Evolutionary conservation across 2,888 invertebrate species (phyloP), one percentile per base, ranked within the genome.

Genomic region (Adelphocoris suturalis): DNA sequence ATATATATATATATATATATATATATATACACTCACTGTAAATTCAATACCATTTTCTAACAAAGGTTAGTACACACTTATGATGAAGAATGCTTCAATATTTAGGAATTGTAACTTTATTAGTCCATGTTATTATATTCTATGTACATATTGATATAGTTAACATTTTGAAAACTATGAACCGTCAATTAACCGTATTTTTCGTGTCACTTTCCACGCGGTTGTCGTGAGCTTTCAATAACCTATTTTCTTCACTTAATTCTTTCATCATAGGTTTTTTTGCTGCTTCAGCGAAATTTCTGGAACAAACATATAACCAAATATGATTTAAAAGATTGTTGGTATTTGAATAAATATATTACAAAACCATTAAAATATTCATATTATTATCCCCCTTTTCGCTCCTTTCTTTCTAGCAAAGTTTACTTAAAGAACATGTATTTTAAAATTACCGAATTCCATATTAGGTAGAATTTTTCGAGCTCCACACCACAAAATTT

Each of bases 261-360:
- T 46, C 78, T 19, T 37, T 46, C 46, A 78, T 19, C 16, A 37
- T 0, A 78, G 46, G 46, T 47, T 78, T 78, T 19, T 47, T 78
- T 46, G 47, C 78, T 5, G 78, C 78, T 47, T 78, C 46, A 47
- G 78, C 78, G 16, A 78, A 47, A 46, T 78, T 78, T 47, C 78
- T 78, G 78, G 13, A 68, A 52, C 52, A 37, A 37, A 37, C 37
- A 7, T 37, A 37, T 37, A 37, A 37, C 37, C 37, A 37, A 37
- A 37, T 37, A 37, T n/a, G n/a, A n/a, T n/a, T n/a, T n/a, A n/a
- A n/a, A n/a, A n/a, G n/a, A n/a, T n/a, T n/a, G n/a, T n/a, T n/a
- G n/a, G n/a, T n/a, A n/a, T n/a, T n/a, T n/a, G n/a, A n/a, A n/a
- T n/a, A n/a, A n/a, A n/a, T n/a, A n/a, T n/a, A n/a, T n/a, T n/a